phyloP scores from a whole-genome alignment of 2,797 vertebrate species.

The Anguilla pacifica region DNA sequence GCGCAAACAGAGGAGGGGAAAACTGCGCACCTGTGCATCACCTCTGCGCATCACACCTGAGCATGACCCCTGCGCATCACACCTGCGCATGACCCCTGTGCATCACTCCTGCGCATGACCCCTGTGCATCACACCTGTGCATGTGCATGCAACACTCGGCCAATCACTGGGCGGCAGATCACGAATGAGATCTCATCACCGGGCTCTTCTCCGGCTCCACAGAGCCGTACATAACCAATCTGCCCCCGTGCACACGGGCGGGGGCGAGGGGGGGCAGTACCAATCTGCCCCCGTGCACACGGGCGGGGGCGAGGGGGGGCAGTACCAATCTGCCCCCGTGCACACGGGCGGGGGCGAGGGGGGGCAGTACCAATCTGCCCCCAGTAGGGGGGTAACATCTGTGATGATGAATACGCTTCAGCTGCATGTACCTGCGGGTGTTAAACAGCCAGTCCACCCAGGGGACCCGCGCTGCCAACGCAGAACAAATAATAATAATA shows the following conservation, averaged over 20 bases:
- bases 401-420: conserved; percentile 34
- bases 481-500: conserved; percentile 16
- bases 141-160: background rate
- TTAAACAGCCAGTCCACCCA: conserved; percentile 28
- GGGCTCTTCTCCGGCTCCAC: background rate
- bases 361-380: too few species aligned
- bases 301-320: background rate
- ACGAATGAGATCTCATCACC: conserved; percentile 26
- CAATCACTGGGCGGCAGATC: background rate
- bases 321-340: conserved; percentile 28
- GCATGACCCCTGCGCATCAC: too few species aligned
- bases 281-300: background rate
- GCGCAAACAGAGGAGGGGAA: conserved; percentile 5
- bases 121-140: background rate
- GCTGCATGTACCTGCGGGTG: conserved; percentile 28
- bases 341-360: conserved; percentile 17
- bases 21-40: background rate
- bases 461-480: conserved; percentile 26
- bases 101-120: too few species aligned
- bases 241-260: conserved; percentile 28
- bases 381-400: conserved; percentile 17
- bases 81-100: too few species aligned
- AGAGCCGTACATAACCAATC: conserved; percentile 36
- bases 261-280: background rate
- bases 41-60: too few species aligned